phyloP scores from a whole-genome alignment of 2,888 invertebrate species.

The Coleophora flavipennella region DNA sequence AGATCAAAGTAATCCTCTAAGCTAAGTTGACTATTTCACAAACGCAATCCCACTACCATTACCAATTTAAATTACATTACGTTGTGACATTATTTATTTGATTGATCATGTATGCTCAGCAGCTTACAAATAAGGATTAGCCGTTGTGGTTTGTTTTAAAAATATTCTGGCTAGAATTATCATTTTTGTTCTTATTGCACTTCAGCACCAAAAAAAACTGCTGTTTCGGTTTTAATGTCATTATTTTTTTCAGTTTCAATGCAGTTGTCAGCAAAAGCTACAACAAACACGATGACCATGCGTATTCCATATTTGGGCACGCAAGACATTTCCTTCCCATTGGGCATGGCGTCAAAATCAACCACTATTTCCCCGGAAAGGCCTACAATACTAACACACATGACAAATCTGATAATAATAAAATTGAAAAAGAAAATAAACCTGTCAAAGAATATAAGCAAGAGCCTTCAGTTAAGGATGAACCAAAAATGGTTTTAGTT shows the following conservation, averaged over 20 bases:
- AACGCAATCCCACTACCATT: too few species aligned
- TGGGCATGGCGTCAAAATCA: constrained; percentile 49
- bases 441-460: constrained; percentile 30
- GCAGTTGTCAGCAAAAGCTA: constrained; percentile 68
- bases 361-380: constrained; percentile 52
- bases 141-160: too few species aligned
- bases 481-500: constrained; percentile 18
- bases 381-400: constrained; percentile 24
- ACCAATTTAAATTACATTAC: too few species aligned
- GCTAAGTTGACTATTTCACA: too few species aligned
- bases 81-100: too few species aligned
- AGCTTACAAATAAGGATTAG: too few species aligned
- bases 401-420: constrained; percentile 12
- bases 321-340: constrained; percentile 46
- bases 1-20: background rate
- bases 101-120: too few species aligned
- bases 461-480: constrained; percentile 15
- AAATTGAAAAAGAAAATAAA: constrained; percentile 20
- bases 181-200: background rate
- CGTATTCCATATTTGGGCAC: constrained; percentile 45
- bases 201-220: constrained; percentile 6
- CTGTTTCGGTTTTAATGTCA: constrained; percentile 5
- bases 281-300: constrained; percentile 52
- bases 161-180: too few species aligned
- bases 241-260: constrained; percentile 56